Evolutionary conservation across 2,797 vertebrate genomes (phyloP), one percentile per base, ranked within the genome.

Genomic region (Micromesistius poutassou): DNA sequence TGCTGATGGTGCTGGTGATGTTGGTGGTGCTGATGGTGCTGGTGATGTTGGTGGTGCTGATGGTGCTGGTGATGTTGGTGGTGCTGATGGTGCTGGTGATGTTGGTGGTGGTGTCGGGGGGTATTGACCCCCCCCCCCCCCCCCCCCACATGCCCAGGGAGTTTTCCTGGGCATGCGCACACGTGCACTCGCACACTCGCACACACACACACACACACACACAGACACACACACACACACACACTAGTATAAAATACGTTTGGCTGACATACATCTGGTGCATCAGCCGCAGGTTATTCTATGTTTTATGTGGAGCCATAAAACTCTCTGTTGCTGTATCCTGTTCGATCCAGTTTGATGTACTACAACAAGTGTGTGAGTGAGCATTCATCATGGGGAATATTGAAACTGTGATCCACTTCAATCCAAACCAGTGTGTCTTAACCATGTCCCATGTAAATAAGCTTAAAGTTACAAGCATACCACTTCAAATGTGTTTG

Each of bases 271-370:
- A 9, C 70, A 30, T 79, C 42, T 62, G 82, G 81, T 89, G 89
- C 91, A 83, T 91, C 86, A 89, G 80, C 68, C 74, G 50, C 50
- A n/a, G 73, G 81, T 91, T 89, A 72, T 72, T 74, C 33, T 76
- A 22, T 71, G 77, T 8, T 68, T 68, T 85, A 90, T 88, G 82
- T 82, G 74, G 78, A 87, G 78, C 82, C 79, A 83, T 85, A 87
- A 88, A 90, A 42, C 81, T 83, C 74, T 62, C 78, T 73, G 74
- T n/a, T 73, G 79, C 76, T 76, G 55, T 42, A 82, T 88, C 87
- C 89, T 86, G 89, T 84, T 87, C 71, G 82, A 88, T 90, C 90
- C 74, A 66, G 89, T 84, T 89, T 85, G 80, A 86, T 87, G 86
- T 86, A 78, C 77, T 38, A 76, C 73, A 79, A 81, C 80, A 72